phyloP scores from a whole-genome alignment of 2,888 invertebrate genomes.

The Pherbina coryleti region DNA sequence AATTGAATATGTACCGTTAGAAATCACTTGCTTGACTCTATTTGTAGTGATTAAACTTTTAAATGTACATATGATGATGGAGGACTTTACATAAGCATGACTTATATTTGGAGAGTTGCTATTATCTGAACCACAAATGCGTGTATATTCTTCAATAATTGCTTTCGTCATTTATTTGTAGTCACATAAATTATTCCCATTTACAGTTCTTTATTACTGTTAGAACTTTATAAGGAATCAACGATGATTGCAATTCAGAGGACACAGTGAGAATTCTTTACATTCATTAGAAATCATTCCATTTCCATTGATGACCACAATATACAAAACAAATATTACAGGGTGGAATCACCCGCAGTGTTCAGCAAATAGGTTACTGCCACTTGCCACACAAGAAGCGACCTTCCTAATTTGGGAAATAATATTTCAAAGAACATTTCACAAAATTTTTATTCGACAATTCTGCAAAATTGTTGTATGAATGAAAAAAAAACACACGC shows the following conservation, averaged over 20 bases:
- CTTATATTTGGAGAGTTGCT: no score
- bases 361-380: constrained; percentile 25
- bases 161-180: no score
- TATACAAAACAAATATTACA: constrained; percentile 33
- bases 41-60: not conserved
- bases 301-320: constrained; percentile 40
- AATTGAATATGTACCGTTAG: no score
- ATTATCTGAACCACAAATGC: no score
- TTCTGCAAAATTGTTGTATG: constrained; percentile 9
- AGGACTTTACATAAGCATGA: not conserved
- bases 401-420: not conserved
- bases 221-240: no score
- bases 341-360: constrained; percentile 36
- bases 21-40: not conserved
- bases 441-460: not conserved
- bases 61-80: not conserved
- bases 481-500: not conserved
- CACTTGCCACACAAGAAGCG: constrained; percentile 38
- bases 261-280: no score
- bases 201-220: no score
- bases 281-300: no score
- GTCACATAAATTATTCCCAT: no score
- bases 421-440: constrained; percentile 1
- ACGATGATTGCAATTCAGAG: no score
- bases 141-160: no score